These are phyloP conservation scores for Phortica variegata DNA, from an alignment of 1,140 invertebrate species.

Conservation along the genomic window DNA sequence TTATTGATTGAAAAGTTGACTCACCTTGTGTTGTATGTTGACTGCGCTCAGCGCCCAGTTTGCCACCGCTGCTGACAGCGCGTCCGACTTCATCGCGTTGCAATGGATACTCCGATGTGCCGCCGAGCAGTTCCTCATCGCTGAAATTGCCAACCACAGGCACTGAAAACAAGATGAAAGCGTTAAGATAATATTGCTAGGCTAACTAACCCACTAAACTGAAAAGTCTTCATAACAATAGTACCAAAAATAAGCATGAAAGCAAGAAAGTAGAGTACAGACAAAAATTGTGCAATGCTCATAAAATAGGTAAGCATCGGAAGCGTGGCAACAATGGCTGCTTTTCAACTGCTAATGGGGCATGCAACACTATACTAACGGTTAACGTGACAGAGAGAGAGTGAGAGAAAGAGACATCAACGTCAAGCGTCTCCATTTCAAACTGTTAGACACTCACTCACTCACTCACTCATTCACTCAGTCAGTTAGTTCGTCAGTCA, in stretches of 20 bases:
- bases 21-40: conserved; percentile 47
- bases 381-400: too few species aligned
- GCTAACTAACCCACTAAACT: too few species aligned
- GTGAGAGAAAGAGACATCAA: too few species aligned
- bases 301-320: conserved; percentile 6
- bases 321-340: conserved; percentile 10
- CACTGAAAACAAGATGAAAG: conserved; percentile 56
- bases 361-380: too few species aligned
- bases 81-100: conserved; percentile 69
- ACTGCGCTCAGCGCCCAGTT: conserved; percentile 29
- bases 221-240: neutral
- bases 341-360: neutral
- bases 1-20: conserved; percentile 7
- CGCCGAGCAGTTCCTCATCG: conserved; percentile 63
- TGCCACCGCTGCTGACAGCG: conserved; percentile 28
- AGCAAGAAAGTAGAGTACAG: neutral
- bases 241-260: conserved; percentile 11
- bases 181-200: too few species aligned
- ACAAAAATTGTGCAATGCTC: conserved; percentile 6
- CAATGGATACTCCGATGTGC: conserved; percentile 65
- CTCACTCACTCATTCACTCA: too few species aligned
- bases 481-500: too few species aligned
- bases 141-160: conserved; percentile 70
- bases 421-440: too few species aligned
- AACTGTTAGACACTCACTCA: too few species aligned